phyloP scores from a whole-genome alignment of 2,113 vertebrate genomes.

The Galbula dea region DNA sequence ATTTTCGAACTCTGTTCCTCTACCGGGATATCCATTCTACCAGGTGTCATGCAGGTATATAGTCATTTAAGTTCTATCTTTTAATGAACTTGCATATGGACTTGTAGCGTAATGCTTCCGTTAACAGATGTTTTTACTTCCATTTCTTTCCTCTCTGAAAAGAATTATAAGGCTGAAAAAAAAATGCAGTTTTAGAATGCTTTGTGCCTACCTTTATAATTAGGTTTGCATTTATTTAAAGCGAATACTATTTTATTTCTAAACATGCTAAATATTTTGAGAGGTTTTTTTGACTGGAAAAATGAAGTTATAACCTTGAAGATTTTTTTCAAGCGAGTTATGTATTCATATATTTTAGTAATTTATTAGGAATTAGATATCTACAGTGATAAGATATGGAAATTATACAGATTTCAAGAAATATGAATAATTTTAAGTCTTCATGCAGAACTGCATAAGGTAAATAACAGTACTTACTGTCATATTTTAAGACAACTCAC shows the following conservation, averaged over 20 bases:
- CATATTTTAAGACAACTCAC: background rate
- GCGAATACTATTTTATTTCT: background rate
- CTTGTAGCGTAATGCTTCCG: background rate
- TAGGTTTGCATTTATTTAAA: background rate
- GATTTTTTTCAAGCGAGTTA: background rate
- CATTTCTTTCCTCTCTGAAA: slow-evolving; percentile 15
- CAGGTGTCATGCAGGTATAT: slow-evolving; percentile 85
- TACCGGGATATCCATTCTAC: slow-evolving; percentile 77
- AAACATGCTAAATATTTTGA: background rate
- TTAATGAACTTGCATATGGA: background rate
- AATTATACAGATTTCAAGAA: background rate
- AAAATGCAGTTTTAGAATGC: background rate
- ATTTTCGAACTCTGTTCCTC: slow-evolving; percentile 76
- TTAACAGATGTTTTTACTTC: background rate
- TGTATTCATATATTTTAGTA: background rate
- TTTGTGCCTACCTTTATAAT: background rate
- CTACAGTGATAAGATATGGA: background rate
- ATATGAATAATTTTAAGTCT: background rate
- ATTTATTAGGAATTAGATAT: background rate
- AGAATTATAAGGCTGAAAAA: background rate
- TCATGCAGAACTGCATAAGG: background rate
- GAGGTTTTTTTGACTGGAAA: background rate
- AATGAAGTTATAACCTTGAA: slow-evolving; percentile 15
- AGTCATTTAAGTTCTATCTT: slow-evolving; percentile 37
- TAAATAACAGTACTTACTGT: background rate